Conservation (phyloP, 2,888 invertebrate genomes). For the Epirrita christyi region DNA sequence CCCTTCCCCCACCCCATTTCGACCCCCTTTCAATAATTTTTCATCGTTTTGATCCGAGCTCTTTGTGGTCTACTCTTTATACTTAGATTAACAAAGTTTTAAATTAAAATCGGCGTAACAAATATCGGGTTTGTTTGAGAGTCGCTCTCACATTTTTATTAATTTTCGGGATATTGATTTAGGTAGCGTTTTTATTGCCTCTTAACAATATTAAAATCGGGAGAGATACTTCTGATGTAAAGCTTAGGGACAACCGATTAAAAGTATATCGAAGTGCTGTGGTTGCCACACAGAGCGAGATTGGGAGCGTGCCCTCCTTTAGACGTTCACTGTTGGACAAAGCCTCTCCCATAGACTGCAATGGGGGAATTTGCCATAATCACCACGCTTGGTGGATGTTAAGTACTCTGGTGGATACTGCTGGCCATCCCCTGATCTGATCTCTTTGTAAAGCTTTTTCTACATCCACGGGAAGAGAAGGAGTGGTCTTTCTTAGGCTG, state of each 20-base stretch:
- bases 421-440: too few relatives aligned
- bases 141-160: conserved; percentile 44
- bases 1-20: conserved; percentile 59
- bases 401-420: too few relatives aligned
- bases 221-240: background rate
- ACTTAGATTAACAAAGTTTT: conserved; percentile 84
- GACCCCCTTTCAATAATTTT: conserved; percentile 84
- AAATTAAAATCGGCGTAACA: conserved; percentile 79
- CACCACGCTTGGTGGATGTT: too few relatives aligned
- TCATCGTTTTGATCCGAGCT: conserved; percentile 81
- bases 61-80: conserved; percentile 79
- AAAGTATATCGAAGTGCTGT: background rate
- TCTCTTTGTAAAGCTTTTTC: too few relatives aligned
- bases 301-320: too few relatives aligned
- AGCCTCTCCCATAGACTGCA: too few relatives aligned
- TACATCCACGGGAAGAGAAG: too few relatives aligned
- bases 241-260: background rate
- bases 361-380: too few relatives aligned
- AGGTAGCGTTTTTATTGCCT: conserved; percentile 28
- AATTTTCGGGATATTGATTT: conserved; percentile 43
- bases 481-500: too few relatives aligned
- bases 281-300: too few relatives aligned
- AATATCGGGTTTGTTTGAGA: conserved; percentile 63
- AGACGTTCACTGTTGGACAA: too few relatives aligned
- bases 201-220: conserved; percentile 25